phyloP scores from a whole-genome alignment of 1,140 invertebrate species.

The Euwallacea similis region DNA sequence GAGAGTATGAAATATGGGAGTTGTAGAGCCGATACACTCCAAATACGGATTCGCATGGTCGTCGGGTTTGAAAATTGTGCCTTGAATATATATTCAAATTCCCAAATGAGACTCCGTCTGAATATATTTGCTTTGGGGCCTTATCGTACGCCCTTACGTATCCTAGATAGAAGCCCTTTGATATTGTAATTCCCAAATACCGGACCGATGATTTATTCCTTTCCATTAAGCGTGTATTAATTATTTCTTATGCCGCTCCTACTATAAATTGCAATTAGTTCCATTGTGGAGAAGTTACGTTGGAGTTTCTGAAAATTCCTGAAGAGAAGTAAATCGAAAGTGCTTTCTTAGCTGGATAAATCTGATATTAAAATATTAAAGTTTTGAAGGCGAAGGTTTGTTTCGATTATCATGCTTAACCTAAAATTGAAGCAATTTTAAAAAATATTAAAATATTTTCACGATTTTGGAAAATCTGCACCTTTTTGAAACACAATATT shows the following conservation, averaged over 20 bases:
- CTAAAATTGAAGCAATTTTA: too few species aligned
- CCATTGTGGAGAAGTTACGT: background rate
- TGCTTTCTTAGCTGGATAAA: too few species aligned
- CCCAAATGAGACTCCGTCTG: slow-evolving; percentile 48
- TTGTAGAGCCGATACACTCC: slow-evolving; percentile 46
- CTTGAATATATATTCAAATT: slow-evolving; percentile 52
- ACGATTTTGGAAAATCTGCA: too few species aligned
- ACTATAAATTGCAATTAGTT: slow-evolving; percentile 42
- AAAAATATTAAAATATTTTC: too few species aligned
- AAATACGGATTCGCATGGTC: slow-evolving; percentile 40
- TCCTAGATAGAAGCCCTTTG: slow-evolving; percentile 51
- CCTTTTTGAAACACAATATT: too few species aligned
- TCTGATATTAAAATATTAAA: too few species aligned
- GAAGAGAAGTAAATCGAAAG: too few species aligned
- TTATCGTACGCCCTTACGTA: slow-evolving; percentile 47
- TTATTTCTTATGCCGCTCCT: slow-evolving; percentile 40
- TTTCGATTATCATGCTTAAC: too few species aligned
- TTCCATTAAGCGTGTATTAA: slow-evolving; percentile 42
- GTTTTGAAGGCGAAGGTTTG: too few species aligned
- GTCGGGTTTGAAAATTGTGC: slow-evolving; percentile 44
- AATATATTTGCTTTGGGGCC: slow-evolving; percentile 49
- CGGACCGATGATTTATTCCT: slow-evolving; percentile 49
- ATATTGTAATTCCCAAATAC: slow-evolving; percentile 50
- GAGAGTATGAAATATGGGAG: slow-evolving; percentile 35
- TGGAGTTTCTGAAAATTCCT: too few species aligned